phyloP scores from a whole-genome alignment of 64 coral and sea anemone species.

The Hydrozoanthus tunicans region DNA sequence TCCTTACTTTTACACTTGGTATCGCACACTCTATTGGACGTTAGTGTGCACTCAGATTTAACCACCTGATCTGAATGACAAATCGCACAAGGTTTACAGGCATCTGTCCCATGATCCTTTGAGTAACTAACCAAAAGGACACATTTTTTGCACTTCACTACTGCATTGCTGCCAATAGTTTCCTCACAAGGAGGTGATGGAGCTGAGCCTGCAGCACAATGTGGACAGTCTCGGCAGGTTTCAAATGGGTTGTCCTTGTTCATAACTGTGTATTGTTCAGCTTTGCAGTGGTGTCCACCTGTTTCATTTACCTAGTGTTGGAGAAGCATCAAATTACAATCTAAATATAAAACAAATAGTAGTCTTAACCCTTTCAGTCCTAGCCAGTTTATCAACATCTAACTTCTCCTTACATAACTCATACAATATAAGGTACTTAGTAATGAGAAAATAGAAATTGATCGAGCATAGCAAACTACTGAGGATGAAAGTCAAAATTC shows the following conservation, averaged over 20 bases:
- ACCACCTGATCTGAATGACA: constrained; percentile 5
- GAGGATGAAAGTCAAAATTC: too few relatives aligned
- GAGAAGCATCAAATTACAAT: too few relatives aligned
- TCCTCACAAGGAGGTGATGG: constrained; percentile 5
- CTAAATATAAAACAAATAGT: too few relatives aligned
- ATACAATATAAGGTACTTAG: too few relatives aligned
- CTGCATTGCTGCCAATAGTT: background rate
- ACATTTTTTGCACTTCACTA: background rate
- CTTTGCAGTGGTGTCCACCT: background rate
- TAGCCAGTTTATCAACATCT: too few relatives aligned
- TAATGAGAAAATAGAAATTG: too few relatives aligned
- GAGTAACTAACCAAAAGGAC: background rate
- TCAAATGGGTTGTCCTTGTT: background rate
- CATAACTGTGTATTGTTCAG: constrained; percentile 1
- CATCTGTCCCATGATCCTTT: background rate
- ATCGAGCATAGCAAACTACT: too few relatives aligned
- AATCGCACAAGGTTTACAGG: background rate
- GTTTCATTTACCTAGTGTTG: background rate
- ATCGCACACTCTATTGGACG: background rate
- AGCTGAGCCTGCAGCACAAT: background rate
- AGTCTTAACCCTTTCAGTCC: too few relatives aligned
- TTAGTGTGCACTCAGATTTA: background rate
- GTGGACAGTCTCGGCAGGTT: background rate
- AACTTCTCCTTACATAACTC: too few relatives aligned
- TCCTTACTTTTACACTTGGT: background rate